Conservation (phyloP, 2,113 vertebrate species). For the Gallinago undulata region DNA sequence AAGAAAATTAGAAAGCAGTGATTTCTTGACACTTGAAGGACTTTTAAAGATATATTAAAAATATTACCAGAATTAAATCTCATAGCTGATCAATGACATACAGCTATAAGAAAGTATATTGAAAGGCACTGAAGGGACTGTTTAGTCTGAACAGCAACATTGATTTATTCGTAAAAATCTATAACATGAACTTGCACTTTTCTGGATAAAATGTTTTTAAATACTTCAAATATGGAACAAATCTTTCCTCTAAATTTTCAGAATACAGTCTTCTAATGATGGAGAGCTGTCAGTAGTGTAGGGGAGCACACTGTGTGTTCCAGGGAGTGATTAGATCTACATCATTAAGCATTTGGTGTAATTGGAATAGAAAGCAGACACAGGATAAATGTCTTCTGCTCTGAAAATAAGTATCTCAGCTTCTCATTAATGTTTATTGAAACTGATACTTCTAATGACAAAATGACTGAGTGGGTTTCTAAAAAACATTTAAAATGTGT, state of each 20-base stretch:
- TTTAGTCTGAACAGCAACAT: not conserved
- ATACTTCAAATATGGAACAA: not conserved
- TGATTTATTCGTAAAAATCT: not conserved
- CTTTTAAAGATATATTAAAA: not conserved
- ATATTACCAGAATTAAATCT: not conserved
- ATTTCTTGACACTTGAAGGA: not conserved
- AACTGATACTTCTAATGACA: not conserved
- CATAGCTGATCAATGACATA: not conserved
- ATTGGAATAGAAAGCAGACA: not conserved
- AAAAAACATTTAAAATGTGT: not conserved
- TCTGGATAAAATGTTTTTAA: not conserved
- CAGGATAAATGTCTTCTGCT: slow-evolving; percentile 18
- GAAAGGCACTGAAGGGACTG: not conserved
- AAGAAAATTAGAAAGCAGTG: not conserved
- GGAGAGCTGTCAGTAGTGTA: not conserved
- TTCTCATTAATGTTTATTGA: slow-evolving; percentile 15
- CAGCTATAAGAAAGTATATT: not conserved
- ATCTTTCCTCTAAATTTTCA: not conserved
- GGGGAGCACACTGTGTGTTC: not conserved
- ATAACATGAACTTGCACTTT: not conserved
- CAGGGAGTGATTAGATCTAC: not conserved
- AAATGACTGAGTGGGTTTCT: not conserved
- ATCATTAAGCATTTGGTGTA: slow-evolving; percentile 20
- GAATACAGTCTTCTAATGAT: not conserved
- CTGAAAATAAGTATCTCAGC: not conserved